Percentiles rank a stretch among this genome's conserved stretches.
These are phyloP conservation scores for Drosophila kohkoa DNA, from an alignment of 1,140 invertebrate species.

Conservation along the genomic window DNA sequence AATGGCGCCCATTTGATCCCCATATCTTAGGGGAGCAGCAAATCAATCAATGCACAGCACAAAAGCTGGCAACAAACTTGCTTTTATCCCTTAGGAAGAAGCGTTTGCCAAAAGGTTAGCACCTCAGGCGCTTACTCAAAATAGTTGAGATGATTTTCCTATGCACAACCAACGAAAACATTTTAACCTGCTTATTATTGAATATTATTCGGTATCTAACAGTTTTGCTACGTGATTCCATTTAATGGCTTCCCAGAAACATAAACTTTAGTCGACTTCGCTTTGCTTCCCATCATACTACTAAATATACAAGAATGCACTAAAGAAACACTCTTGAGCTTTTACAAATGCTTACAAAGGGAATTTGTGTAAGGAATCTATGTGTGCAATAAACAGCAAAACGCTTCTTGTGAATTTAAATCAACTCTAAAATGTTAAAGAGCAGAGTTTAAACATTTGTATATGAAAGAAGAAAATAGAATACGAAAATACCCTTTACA, in stretches of 20 bases:
- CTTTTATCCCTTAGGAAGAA: slow-evolving; percentile 7
- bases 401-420: slow-evolving; percentile 17
- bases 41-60: slow-evolving; percentile 65
- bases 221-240: slow-evolving; percentile 48
- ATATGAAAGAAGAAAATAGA: no score
- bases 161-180: slow-evolving; percentile 21
- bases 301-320: not conserved
- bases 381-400: not conserved
- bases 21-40: slow-evolving; percentile 1
- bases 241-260: slow-evolving; percentile 48
- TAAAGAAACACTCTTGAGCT: slow-evolving; percentile 1
- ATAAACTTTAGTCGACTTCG: slow-evolving; percentile 42
- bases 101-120: slow-evolving; percentile 49
- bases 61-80: slow-evolving; percentile 19
- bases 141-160: slow-evolving; percentile 41
- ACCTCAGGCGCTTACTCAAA: slow-evolving; percentile 39
- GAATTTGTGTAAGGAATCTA: slow-evolving; percentile 3
- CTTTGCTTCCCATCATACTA: not conserved
- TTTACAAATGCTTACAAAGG: slow-evolving; percentile 11
- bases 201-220: slow-evolving; percentile 54
- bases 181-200: slow-evolving; percentile 53
- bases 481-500: no score
- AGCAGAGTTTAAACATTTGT: no score
- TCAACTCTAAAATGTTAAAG: not conserved
- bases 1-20: not conserved